A percentile compares a stretch with the other conserved stretches of the same genome.
Conservation (phyloP, 2,888 invertebrate genomes). For the Sphecodes monilicornis region DNA sequence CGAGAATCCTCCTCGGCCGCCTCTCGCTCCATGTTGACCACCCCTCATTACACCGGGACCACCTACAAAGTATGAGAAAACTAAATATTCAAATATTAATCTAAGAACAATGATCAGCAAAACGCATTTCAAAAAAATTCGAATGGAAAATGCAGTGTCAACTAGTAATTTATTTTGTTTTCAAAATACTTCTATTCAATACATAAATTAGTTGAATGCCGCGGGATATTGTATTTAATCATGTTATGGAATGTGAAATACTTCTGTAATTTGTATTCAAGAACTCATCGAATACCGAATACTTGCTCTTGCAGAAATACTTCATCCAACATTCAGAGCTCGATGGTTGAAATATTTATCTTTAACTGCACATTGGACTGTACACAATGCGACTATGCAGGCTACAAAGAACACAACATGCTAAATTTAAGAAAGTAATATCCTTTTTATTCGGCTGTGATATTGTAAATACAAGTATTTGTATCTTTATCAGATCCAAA, state of each 20-base stretch:
- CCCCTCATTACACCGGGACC: constrained; percentile 82
- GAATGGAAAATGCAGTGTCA: neutral
- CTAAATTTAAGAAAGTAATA: too few species aligned
- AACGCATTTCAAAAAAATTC: neutral
- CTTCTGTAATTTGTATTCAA: neutral
- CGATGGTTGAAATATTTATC: too few species aligned
- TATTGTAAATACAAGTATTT: too few species aligned
- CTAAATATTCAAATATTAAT: constrained; percentile 2
- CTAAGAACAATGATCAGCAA: neutral
- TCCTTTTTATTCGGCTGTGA: too few species aligned
- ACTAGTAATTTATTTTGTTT: neutral
- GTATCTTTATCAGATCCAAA: too few species aligned
- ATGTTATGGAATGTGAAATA: too few species aligned
- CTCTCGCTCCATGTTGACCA: constrained; percentile 79
- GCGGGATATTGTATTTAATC: too few species aligned
- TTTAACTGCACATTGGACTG: too few species aligned
- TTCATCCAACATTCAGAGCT: neutral
- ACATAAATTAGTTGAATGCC: too few species aligned
- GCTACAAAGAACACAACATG: too few species aligned
- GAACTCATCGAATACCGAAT: neutral
- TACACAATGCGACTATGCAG: too few species aligned
- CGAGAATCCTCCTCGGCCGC: constrained; percentile 80
- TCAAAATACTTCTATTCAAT: too few species aligned
- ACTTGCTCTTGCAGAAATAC: neutral
- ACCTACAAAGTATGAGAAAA: constrained; percentile 66